Evolutionary conservation across 2,797 vertebrate species (phyloP).

Genomic region (Pangasius djambal): DNA sequence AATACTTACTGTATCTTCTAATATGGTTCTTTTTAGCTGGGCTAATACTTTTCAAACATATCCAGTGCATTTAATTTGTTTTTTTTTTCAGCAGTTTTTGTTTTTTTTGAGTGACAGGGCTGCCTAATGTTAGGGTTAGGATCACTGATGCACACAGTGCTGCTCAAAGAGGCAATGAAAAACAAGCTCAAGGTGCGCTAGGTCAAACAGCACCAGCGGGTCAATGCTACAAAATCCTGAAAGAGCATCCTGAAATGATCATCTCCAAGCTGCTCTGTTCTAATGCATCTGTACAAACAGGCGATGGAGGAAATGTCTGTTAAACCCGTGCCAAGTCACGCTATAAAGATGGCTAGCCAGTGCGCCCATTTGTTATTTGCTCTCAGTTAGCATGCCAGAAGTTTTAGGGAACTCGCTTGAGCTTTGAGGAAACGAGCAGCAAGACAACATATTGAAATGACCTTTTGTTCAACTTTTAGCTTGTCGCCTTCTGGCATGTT

Average conservation of each 20-base stretch:
- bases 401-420: constrained; percentile 40
- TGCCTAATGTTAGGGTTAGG: constrained; percentile 56
- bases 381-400: constrained; percentile 35
- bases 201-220: constrained; percentile 52
- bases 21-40: neutral
- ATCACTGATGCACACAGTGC: constrained; percentile 48
- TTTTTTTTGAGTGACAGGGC: constrained; percentile 8
- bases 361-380: constrained; percentile 49
- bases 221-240: constrained; percentile 56
- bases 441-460: constrained; percentile 35
- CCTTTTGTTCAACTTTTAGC: constrained; percentile 32
- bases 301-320: constrained; percentile 54
- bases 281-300: constrained; percentile 69
- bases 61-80: neutral
- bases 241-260: constrained; percentile 36
- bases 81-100: neutral
- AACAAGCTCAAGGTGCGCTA: constrained; percentile 32
- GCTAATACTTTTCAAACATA: neutral
- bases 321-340: constrained; percentile 58
- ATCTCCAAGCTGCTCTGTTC: constrained; percentile 31
- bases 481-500: constrained; percentile 19
- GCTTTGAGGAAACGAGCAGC: constrained; percentile 46
- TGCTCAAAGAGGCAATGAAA: constrained; percentile 39
- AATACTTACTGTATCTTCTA: neutral
- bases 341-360: constrained; percentile 45